Evolutionary conservation across 2,113 vertebrate genomes (phyloP).

Genomic region (Neolamprologus toae): DNA sequence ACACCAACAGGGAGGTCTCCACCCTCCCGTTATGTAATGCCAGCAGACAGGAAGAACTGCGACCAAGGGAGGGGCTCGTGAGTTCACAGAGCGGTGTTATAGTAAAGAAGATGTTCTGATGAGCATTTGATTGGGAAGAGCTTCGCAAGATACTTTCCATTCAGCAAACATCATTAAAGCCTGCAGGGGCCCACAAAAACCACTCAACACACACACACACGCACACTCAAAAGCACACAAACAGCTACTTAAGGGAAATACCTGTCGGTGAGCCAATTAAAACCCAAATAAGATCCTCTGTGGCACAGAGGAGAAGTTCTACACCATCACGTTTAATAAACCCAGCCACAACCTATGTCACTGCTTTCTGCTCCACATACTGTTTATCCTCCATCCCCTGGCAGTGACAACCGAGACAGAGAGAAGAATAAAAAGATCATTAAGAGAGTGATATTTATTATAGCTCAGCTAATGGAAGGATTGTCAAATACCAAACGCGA

Average conservation of each 20-base stretch:
- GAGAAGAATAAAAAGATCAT: conserved; percentile 2
- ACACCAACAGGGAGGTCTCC: neutral
- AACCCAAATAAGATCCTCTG: conserved; percentile 48
- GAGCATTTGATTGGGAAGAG: conserved; percentile 14
- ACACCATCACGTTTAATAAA: conserved; percentile 42
- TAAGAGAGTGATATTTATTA: neutral
- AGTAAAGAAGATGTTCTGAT: conserved; percentile 32
- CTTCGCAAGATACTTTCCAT: conserved; percentile 11
- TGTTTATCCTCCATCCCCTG: conserved; percentile 17
- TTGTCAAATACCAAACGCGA: neutral
- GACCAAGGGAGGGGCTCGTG: neutral
- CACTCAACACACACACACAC: neutral
- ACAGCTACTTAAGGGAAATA: conserved; percentile 27
- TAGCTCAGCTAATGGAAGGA: neutral
- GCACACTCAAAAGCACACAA: neutral
- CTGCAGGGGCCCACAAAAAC: neutral
- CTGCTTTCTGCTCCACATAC: neutral
- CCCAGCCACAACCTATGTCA: conserved; percentile 11
- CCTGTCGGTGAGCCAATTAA: conserved; percentile 58
- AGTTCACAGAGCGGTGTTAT: neutral
- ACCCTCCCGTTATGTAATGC: neutral
- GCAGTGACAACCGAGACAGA: neutral
- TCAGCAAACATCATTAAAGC: conserved; percentile 49
- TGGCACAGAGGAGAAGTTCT: conserved; percentile 6
- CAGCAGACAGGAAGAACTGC: neutral